phyloP scores from a whole-genome alignment of 2,113 vertebrate genomes.

The Coturnix japonica region DNA sequence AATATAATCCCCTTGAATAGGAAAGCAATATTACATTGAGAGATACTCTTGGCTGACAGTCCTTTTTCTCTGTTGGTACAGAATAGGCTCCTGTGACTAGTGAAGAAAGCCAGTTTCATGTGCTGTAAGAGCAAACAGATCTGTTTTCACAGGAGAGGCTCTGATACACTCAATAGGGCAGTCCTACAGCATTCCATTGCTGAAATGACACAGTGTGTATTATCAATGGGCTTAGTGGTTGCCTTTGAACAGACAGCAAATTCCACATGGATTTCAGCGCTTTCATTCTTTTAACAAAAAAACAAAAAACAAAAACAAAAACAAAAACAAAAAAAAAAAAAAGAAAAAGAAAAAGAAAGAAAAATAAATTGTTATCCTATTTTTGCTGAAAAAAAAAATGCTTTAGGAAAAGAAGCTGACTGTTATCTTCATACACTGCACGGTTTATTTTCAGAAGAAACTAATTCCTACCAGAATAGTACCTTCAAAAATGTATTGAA shows the following conservation, averaged over 20 bases:
- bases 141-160: neutral
- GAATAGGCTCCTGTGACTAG: neutral
- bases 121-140: neutral
- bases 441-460: constrained; percentile 1
- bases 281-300: neutral
- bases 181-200: neutral
- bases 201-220: neutral
- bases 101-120: constrained; percentile 8
- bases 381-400: neutral
- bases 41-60: neutral
- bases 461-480: neutral
- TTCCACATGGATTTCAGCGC: neutral
- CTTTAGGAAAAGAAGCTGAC: neutral
- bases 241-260: neutral
- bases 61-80: neutral
- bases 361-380: neutral
- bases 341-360: too few species aligned
- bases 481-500: constrained; percentile 51
- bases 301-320: neutral
- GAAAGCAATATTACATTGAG: neutral
- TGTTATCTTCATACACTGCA: neutral
- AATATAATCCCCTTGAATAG: neutral
- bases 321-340: too few species aligned
- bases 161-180: neutral
- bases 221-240: neutral